phyloP scores from a whole-genome alignment of 2,888 invertebrate species.

The Ophion slaviceki region DNA sequence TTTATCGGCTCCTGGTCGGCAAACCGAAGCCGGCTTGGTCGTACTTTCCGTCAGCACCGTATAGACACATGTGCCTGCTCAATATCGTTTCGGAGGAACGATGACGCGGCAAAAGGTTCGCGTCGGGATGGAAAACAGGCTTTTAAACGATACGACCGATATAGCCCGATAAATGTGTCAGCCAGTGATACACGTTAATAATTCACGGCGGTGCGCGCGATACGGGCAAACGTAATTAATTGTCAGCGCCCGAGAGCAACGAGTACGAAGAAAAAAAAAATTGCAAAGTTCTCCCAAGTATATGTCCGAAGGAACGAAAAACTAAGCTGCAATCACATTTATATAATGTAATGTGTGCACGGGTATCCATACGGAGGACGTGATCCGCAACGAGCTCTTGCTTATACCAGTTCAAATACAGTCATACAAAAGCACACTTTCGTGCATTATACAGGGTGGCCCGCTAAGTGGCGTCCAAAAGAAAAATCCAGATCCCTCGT shows the following conservation, averaged over 20 bases:
- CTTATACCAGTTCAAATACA: conserved; percentile 40
- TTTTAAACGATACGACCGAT: conserved; percentile 67
- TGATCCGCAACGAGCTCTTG: conserved; percentile 40
- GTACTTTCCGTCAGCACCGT: no score
- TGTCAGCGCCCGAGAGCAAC: conserved; percentile 59
- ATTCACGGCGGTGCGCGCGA: conserved; percentile 61
- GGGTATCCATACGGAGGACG: conserved; percentile 24
- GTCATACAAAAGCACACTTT: conserved; percentile 38
- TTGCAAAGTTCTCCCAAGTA: conserved; percentile 29
- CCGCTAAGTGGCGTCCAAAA: no score
- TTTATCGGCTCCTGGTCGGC: no score
- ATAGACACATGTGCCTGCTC: neutral
- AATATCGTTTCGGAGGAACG: conserved; percentile 32
- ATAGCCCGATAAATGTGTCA: conserved; percentile 69
- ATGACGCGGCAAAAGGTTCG: conserved; percentile 54
- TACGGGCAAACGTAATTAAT: conserved; percentile 71
- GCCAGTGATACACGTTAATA: conserved; percentile 67
- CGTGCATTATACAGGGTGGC: conserved; percentile 35
- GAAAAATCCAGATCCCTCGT: no score
- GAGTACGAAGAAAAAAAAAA: conserved; percentile 43
- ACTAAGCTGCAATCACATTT: conserved; percentile 32
- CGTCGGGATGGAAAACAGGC: conserved; percentile 61
- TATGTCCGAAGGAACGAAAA: conserved; percentile 25
- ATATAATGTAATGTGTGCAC: conserved; percentile 30
- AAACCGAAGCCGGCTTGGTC: no score